phyloP scores from a whole-genome alignment of 2,797 vertebrate species.

The Cossypha niveicapilla region DNA sequence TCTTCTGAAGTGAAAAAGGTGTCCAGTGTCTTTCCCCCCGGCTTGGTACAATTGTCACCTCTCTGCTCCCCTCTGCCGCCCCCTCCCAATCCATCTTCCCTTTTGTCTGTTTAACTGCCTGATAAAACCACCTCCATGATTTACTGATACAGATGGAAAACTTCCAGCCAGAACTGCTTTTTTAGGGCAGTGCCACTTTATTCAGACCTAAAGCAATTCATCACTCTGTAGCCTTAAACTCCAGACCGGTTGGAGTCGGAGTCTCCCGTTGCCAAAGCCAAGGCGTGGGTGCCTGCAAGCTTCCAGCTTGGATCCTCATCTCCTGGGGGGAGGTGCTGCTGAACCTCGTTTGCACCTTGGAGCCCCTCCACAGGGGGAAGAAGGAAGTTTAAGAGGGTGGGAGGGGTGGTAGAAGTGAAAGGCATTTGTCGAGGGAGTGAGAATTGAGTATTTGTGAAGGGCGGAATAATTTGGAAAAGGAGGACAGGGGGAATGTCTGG shows the following conservation, averaged over 20 bases:
- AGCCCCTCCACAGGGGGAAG: not conserved
- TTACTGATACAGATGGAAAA: not conserved
- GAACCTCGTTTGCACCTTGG: not conserved
- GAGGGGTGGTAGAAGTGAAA: constrained; percentile 8
- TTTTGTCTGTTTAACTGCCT: not conserved
- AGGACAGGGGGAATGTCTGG: not conserved
- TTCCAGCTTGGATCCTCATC: not conserved
- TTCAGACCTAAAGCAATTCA: not conserved
- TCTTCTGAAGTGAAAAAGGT: not conserved
- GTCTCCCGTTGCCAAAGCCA: not conserved
- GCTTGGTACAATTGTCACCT: not conserved
- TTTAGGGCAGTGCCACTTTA: not conserved
- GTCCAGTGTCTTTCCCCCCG: not conserved
- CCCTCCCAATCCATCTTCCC: not conserved
- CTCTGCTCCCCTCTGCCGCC: not conserved
- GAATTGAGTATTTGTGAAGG: not conserved
- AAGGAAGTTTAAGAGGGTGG: not conserved
- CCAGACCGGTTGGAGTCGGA: not conserved
- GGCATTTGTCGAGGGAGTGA: not conserved
- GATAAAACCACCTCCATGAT: not conserved
- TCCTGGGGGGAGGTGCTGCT: not conserved
- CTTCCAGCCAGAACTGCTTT: not conserved
- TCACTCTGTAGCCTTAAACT: not conserved
- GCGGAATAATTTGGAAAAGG: not conserved
- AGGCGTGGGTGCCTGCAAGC: not conserved